Percentiles rank a stretch among this genome's conserved stretches.
These are phyloP conservation scores for Orthonevra nobilis DNA, from an alignment of 2,888 invertebrate genomes.

Conservation along the genomic window DNA sequence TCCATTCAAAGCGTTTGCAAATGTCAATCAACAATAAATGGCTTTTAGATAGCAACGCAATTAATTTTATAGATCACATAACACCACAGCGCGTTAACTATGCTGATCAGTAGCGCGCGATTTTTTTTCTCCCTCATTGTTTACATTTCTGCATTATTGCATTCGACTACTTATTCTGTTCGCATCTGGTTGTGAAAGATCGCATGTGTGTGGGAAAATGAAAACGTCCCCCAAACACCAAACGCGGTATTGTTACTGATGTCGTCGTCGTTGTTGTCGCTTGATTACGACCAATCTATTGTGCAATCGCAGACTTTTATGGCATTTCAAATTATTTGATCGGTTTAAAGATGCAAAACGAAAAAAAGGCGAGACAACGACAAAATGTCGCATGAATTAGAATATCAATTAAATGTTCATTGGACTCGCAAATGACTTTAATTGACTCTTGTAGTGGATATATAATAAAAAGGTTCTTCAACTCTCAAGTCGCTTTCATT, in stretches of 20 bases:
- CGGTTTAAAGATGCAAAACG: slow-evolving; percentile 32
- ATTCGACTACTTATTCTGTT: neutral
- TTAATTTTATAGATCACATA: no score
- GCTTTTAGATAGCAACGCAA: no score
- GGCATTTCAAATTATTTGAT: slow-evolving; percentile 39
- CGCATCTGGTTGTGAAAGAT: neutral
- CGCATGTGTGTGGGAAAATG: slow-evolving; percentile 47
- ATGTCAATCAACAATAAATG: no score
- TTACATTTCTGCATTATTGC: slow-evolving; percentile 52
- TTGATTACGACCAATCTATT: slow-evolving; percentile 15
- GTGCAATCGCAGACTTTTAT: slow-evolving; percentile 36
- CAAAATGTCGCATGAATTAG: slow-evolving; percentile 18
- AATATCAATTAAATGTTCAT: slow-evolving; percentile 18
- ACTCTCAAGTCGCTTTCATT: neutral
- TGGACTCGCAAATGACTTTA: neutral
- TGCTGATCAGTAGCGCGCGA: neutral
- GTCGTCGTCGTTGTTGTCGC: neutral
- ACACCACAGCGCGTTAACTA: slow-evolving; percentile 45
- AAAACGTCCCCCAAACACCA: neutral
- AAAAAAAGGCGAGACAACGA: slow-evolving; percentile 4
- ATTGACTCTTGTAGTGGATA: neutral
- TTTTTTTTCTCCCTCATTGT: slow-evolving; percentile 20
- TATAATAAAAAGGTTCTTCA: neutral
- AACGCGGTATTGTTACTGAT: neutral
- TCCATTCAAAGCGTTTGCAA: neutral